Percentiles rank a stretch among this genome's conserved stretches.
phyloP scores from a whole-genome alignment of 2,888 invertebrate species.

The Palloptera scutellata region DNA sequence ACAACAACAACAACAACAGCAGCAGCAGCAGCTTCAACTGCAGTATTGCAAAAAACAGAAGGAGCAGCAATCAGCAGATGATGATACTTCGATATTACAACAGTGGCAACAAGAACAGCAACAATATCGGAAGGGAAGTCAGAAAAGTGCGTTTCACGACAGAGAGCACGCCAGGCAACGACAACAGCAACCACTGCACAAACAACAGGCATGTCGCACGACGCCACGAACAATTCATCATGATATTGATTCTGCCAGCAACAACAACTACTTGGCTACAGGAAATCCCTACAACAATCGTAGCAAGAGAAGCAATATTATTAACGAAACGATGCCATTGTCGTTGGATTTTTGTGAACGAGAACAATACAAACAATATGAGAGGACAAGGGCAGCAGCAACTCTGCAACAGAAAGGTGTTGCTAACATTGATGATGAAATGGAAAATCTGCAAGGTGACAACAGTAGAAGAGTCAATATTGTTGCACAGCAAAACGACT shows the following conservation, averaged over 20 bases:
- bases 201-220: conserved; percentile 24
- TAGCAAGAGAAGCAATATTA: conserved; percentile 9
- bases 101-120: conserved; percentile 20
- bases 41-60: conserved; percentile 24
- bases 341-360: conserved; percentile 23
- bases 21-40: not conserved
- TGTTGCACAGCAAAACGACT: not conserved
- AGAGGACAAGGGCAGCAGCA: not conserved
- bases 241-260: conserved; percentile 11
- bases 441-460: conserved; percentile 16
- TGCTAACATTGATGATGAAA: not conserved
- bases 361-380: conserved; percentile 20
- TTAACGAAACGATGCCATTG: conserved; percentile 34
- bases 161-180: conserved; percentile 27
- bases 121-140: conserved; percentile 12
- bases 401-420: too few relatives aligned
- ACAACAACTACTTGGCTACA: conserved; percentile 4
- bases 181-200: conserved; percentile 22
- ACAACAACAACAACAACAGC: not conserved
- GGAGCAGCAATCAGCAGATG: conserved; percentile 38
- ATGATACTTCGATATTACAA: conserved; percentile 26
- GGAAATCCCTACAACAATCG: not conserved
- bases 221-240: conserved; percentile 17
- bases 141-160: conserved; percentile 4
- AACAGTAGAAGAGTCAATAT: conserved; percentile 9